Percentiles rank a stretch among this genome's conserved stretches.
phyloP scores from a whole-genome alignment of 2,113 vertebrate species.

The Oenanthe melanoleuca region DNA sequence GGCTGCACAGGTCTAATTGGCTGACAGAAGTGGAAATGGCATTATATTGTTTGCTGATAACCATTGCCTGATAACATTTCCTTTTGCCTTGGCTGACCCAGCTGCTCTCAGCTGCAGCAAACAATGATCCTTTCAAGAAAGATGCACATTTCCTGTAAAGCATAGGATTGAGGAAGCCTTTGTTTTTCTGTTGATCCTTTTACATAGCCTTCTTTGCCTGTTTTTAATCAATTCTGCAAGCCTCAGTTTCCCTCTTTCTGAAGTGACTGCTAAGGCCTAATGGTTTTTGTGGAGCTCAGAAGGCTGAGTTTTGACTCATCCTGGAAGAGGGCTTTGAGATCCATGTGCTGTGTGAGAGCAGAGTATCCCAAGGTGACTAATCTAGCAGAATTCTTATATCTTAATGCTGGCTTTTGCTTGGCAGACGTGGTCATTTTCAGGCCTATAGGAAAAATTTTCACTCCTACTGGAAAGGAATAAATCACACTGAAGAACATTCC shows the following conservation, averaged over 20 bases:
- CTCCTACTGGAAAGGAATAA: slow-evolving; percentile 78
- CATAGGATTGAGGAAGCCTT: neutral
- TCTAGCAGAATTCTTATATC: slow-evolving; percentile 64
- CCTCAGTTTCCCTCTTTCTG: neutral
- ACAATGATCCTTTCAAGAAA: slow-evolving; percentile 39
- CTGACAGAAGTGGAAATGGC: slow-evolving; percentile 22
- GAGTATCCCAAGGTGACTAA: slow-evolving; percentile 53
- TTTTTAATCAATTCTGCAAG: neutral
- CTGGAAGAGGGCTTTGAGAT: neutral
- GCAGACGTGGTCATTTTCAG: slow-evolving; percentile 70
- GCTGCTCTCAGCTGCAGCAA: slow-evolving; percentile 34
- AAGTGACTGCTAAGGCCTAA: neutral
- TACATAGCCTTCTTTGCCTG: neutral
- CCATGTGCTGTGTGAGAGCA: neutral
- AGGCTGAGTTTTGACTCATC: neutral
- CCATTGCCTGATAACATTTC: neutral
- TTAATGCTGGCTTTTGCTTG: slow-evolving; percentile 76
- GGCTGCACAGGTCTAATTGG: neutral
- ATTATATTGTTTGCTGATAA: slow-evolving; percentile 7
- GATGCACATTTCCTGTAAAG: neutral
- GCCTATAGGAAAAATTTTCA: slow-evolving; percentile 75
- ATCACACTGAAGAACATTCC: slow-evolving; percentile 73
- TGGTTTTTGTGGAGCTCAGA: neutral
- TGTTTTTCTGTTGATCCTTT: neutral
- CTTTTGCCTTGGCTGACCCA: slow-evolving; percentile 34